Percentiles rank a stretch among this genome's conserved stretches.
Conservation (phyloP, 2,113 vertebrate genomes). For the Crotophaga sulcirostris region DNA sequence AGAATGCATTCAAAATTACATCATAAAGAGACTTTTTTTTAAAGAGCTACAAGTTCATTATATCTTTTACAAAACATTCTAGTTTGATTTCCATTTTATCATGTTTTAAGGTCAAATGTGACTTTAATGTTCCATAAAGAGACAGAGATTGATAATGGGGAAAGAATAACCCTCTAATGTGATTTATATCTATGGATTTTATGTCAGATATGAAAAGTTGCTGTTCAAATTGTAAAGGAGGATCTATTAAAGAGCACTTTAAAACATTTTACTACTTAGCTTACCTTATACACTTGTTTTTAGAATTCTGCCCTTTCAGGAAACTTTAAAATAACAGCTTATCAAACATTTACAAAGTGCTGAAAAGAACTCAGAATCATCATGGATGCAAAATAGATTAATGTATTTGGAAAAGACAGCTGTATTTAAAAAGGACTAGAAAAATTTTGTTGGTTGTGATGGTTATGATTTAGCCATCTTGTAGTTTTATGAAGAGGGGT, state of each 20-base stretch:
- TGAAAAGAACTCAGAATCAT: not conserved
- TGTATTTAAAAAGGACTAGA: not conserved
- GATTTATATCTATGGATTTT: slow-evolving; percentile 99
- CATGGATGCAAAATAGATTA: not conserved
- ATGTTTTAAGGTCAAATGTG: slow-evolving; percentile 89
- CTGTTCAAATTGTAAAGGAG: slow-evolving; percentile 91
- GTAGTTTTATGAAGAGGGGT: not conserved
- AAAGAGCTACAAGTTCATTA: slow-evolving; percentile 69
- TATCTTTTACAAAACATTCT: slow-evolving; percentile 72
- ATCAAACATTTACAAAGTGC: slow-evolving; percentile 48
- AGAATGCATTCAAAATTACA: slow-evolving; percentile 49
- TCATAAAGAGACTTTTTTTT: slow-evolving; percentile 43
- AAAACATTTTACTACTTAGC: slow-evolving; percentile 80
- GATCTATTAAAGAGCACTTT: slow-evolving; percentile 91
- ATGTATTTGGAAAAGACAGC: not conserved
- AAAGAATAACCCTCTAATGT: slow-evolving; percentile 92
- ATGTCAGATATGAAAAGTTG: slow-evolving; percentile 96
- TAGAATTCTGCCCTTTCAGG: slow-evolving; percentile 64
- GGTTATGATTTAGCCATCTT: not conserved
- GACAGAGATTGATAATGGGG: slow-evolving; percentile 97
- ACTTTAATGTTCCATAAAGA: slow-evolving; percentile 91
- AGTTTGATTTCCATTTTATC: slow-evolving; percentile 80
- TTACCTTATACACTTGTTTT: slow-evolving; percentile 78
- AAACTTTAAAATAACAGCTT: slow-evolving; percentile 61
- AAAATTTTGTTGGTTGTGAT: not conserved